These are phyloP conservation scores for Agrochola lychnidis DNA, from an alignment of 2,888 invertebrate genomes.

Conservation along the genomic window DNA sequence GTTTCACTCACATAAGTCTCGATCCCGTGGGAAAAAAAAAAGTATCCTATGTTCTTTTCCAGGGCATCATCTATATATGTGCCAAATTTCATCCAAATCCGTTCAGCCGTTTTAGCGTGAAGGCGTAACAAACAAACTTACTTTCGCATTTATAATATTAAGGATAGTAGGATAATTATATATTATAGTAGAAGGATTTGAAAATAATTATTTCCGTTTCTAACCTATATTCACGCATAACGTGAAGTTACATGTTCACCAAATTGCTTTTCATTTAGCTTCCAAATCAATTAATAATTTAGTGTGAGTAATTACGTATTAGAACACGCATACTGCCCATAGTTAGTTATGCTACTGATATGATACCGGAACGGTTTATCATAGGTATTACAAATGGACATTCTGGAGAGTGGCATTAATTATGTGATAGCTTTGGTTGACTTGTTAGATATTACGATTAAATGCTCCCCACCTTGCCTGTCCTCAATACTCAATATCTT, in stretches of 20 bases:
- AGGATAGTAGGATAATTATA: too few species aligned
- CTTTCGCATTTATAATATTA: too few species aligned
- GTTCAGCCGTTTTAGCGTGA: neutral
- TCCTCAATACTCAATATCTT: too few species aligned
- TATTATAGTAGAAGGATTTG: neutral
- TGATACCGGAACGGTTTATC: neutral
- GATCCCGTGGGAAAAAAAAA: too few species aligned
- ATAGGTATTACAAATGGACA: neutral
- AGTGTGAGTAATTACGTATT: neutral
- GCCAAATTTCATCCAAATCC: too few species aligned
- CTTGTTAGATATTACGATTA: neutral
- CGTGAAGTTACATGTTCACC: neutral
- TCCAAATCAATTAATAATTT: constrained; percentile 18
- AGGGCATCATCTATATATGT: too few species aligned
- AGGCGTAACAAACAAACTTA: neutral
- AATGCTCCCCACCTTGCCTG: neutral
- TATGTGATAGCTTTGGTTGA: neutral
- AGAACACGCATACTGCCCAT: neutral
- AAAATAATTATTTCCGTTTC: constrained; percentile 11
- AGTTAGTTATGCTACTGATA: neutral
- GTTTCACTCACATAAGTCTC: too few species aligned
- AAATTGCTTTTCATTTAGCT: constrained; percentile 42
- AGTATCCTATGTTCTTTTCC: too few species aligned
- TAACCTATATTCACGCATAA: constrained; percentile 6
- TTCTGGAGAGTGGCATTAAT: neutral